Conservation (phyloP, 2,113 vertebrate genomes). For the Ia io region DNA sequence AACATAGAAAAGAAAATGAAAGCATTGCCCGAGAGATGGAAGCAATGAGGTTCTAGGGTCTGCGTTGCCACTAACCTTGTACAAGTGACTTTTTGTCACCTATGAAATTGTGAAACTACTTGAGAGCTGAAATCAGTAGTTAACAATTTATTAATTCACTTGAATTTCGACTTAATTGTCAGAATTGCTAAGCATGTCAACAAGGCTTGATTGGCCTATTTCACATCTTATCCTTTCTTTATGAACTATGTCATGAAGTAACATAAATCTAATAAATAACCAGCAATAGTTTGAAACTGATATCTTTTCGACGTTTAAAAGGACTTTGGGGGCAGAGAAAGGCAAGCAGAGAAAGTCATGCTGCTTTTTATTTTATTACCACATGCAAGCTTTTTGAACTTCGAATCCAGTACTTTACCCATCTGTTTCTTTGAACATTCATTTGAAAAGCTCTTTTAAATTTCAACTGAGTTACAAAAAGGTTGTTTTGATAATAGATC, state of each 20-base stretch:
- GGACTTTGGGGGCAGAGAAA: neutral
- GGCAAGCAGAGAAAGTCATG: neutral
- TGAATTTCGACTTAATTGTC: neutral
- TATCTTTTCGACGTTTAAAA: neutral
- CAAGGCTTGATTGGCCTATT: neutral
- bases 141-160: neutral
- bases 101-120: neutral
- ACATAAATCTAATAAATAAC: neutral
- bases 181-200: neutral
- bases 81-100: neutral
- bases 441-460: slow-evolving; percentile 24
- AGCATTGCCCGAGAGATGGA: neutral
- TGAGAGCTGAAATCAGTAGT: neutral
- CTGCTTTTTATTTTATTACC: neutral
- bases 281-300: neutral
- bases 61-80: neutral
- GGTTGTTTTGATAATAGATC: neutral
- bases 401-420: neutral
- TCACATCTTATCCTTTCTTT: neutral
- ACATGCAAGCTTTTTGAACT: neutral
- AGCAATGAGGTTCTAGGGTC: neutral
- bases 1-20: neutral
- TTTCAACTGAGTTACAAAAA: neutral
- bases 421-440: slow-evolving; percentile 34
- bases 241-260: neutral